phyloP scores from a whole-genome alignment of 2,113 vertebrate species.

The Pygathrix nemaeus region DNA sequence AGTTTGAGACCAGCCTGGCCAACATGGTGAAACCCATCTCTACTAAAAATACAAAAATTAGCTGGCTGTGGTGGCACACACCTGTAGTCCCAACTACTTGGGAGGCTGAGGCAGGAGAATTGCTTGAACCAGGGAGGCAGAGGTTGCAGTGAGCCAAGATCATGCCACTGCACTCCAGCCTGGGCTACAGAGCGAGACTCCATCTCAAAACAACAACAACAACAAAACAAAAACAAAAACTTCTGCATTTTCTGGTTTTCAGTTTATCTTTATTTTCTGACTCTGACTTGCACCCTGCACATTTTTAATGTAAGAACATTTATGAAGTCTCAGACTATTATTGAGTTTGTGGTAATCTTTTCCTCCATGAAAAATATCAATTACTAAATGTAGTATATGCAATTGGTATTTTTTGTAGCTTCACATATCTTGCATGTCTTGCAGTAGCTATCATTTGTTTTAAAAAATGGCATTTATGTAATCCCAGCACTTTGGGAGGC shows the following conservation, averaged over 20 bases:
- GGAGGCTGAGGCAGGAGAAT: too few relatives aligned
- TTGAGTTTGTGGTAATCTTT: not conserved
- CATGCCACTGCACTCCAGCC: too few relatives aligned
- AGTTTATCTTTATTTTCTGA: not conserved
- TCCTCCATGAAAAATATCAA: not conserved
- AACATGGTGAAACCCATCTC: too few relatives aligned
- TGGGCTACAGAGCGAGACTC: too few relatives aligned
- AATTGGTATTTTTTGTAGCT: not conserved
- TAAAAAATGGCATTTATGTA: not conserved
- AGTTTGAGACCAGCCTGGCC: too few relatives aligned
- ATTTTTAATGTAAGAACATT: conserved; percentile 30
- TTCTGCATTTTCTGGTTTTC: conserved; percentile 29
- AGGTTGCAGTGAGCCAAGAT: too few relatives aligned
- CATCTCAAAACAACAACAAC: too few relatives aligned
- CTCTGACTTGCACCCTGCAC: not conserved
- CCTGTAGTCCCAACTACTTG: too few relatives aligned
- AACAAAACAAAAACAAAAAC: too few relatives aligned
- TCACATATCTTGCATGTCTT: not conserved
- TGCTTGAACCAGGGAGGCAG: too few relatives aligned
- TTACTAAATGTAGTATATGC: not conserved
- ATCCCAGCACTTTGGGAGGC: not conserved
- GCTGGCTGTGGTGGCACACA: too few relatives aligned
- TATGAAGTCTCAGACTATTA: not conserved
- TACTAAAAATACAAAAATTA: too few relatives aligned
- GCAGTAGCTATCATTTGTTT: not conserved